Conservation (phyloP, 2,888 invertebrate species). For the Osmoderma eremita region DNA sequence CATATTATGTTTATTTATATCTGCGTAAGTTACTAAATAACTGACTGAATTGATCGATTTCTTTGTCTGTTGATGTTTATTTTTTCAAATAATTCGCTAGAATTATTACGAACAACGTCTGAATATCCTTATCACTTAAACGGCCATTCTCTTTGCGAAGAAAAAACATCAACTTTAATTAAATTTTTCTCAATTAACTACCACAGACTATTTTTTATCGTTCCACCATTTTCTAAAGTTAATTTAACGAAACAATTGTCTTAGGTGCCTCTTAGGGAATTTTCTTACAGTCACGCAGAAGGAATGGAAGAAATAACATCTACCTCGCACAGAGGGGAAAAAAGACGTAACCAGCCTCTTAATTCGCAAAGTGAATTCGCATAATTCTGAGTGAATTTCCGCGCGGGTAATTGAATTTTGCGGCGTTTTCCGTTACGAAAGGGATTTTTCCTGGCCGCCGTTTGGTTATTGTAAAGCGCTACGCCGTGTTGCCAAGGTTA, state of each 20-base stretch:
- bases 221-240: conserved; percentile 12
- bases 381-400: conserved; percentile 26
- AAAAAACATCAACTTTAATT: conserved; percentile 5
- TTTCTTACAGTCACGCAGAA: neutral
- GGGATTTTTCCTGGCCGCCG: neutral
- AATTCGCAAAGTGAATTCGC: conserved; percentile 23
- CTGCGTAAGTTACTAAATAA: no score
- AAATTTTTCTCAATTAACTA: conserved; percentile 19
- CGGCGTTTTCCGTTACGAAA: conserved; percentile 12
- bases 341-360: neutral
- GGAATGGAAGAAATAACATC: conserved; percentile 1
- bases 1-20: no score
- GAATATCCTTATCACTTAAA: no score
- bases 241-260: conserved; percentile 30
- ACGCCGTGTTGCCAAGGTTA: neutral
- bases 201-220: conserved; percentile 6
- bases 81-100: no score
- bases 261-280: neutral
- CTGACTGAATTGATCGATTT: no score
- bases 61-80: no score
- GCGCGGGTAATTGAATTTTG: conserved; percentile 28
- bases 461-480: neutral
- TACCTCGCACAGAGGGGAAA: neutral
- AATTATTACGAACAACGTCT: no score
- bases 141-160: neutral